Evolutionary conservation across 2,888 invertebrate genomes (phyloP).

Genomic region (Syritta pipiens): DNA sequence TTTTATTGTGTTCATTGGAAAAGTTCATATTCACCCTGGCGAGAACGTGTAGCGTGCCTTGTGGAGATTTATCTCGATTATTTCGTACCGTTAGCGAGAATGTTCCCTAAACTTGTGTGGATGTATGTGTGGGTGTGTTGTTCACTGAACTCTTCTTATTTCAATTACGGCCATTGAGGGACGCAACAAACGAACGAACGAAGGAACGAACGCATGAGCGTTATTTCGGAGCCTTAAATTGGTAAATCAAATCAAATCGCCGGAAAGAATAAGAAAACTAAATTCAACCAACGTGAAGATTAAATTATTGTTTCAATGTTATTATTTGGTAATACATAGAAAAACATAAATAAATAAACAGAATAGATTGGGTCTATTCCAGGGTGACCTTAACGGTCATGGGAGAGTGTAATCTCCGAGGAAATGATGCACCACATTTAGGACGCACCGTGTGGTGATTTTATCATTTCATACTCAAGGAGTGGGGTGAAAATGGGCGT

Average conservation of each 20-base stretch:
- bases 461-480: too few relatives aligned
- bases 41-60: conserved; percentile 1
- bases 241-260: conserved; percentile 4
- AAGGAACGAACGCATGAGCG: conserved; percentile 4
- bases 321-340: not conserved
- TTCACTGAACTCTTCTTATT: not conserved
- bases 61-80: conserved; percentile 6
- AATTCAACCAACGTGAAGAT: too few relatives aligned
- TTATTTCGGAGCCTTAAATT: conserved; percentile 1
- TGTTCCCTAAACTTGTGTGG: too few relatives aligned
- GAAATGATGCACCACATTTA: too few relatives aligned
- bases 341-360: too few relatives aligned
- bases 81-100: not conserved
- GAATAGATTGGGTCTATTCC: too few relatives aligned
- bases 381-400: too few relatives aligned
- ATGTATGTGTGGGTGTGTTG: not conserved
- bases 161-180: conserved; percentile 1
- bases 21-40: conserved; percentile 7
- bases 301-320: not conserved
- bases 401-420: too few relatives aligned
- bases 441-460: too few relatives aligned
- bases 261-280: conserved; percentile 1
- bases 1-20: conserved; percentile 1
- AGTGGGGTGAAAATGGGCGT: too few relatives aligned
- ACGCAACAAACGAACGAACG: too few relatives aligned